Base-by-base conservation (phyloP, 2,113 vertebrate genomes). In the Laterallus jamaicensis region DNA sequence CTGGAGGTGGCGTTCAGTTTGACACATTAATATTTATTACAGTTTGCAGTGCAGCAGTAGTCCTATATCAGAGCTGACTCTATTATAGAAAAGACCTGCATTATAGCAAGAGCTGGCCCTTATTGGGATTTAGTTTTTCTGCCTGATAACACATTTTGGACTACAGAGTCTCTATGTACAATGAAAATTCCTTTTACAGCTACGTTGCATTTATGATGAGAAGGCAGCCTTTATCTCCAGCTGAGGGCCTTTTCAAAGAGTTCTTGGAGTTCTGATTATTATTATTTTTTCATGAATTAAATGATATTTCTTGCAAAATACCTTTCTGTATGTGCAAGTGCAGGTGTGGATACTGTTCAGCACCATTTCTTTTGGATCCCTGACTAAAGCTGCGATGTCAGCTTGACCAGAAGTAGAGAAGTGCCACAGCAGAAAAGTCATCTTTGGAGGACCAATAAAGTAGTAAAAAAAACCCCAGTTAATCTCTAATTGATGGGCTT, bases 21-120 rank as follows among this genome's bases (percentile, higher is more conserved):
- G 92, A 91, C 77, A 95, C 76, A 92, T 96, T 78, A 91, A 91
- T 96, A 95, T 97, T 96, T 96, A 93, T 94, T 88, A 91, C 88
- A 93, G 91, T 81, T 96, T 94, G 90, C 88, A 95, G 92, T 66
- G 80, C 95, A 94, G 92, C 86, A 93, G 24, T 66, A 89, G 88
- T 62, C 83, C 83, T 82, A 10, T 66, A 73, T 66, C 88, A 96
- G 81, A 94, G 92, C 86, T 69, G 92, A 73, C 58, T 96, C 93
- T 91, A 10, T 92, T 86, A 76, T 2, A 93, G 88, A 71, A 82
- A 88, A 88, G 81, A 93, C 80, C 91, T 92, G 92, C 95, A 93
- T 92, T 97, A 59, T 26, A 95, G 86, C 83, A 87, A 79, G 95
- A 90, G 66, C 66, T 89, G 88, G 90, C 82, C 73, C 81, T 92